These are phyloP conservation scores for Anguilla anguilla DNA, from an alignment of 2,797 vertebrate genomes.

Conservation along the genomic window DNA sequence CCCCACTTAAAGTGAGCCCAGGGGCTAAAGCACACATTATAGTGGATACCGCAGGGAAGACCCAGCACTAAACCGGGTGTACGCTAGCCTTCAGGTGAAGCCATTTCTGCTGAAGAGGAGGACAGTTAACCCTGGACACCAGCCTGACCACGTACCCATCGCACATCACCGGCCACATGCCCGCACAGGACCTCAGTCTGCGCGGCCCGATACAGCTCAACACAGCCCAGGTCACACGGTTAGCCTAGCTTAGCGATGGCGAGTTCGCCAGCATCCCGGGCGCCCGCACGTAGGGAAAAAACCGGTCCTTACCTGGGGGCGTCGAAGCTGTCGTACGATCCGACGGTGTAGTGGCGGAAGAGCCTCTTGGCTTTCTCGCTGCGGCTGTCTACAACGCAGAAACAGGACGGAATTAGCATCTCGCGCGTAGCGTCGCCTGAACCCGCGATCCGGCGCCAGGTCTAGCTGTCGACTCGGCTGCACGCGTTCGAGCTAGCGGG, in stretches of 20 bases:
- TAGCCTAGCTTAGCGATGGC: background rate
- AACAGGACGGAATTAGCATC: slow-evolving; percentile 41
- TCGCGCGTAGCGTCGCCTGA: background rate
- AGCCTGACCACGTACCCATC: background rate
- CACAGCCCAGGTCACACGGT: background rate
- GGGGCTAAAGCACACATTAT: no score
- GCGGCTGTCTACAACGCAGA: slow-evolving; percentile 75
- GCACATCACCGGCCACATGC: background rate
- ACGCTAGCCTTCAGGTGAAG: background rate
- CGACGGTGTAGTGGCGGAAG: slow-evolving; percentile 92
- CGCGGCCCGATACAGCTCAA: background rate
- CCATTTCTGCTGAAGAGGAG: background rate
- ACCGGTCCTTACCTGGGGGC: slow-evolving; percentile 80
- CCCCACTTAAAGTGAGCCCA: background rate
- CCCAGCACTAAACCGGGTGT: no score
- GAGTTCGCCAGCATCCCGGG: background rate
- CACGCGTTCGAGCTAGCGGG: background rate
- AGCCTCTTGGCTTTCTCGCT: slow-evolving; percentile 88
- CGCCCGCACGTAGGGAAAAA: background rate
- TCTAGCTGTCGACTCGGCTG: background rate
- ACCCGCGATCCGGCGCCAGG: background rate
- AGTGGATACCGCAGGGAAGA: no score
- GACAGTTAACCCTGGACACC: background rate
- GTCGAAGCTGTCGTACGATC: slow-evolving; percentile 93
- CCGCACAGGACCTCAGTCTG: background rate